phyloP scores from a whole-genome alignment of 2,797 vertebrate species.

The Lepilemur ruficaudatus region DNA sequence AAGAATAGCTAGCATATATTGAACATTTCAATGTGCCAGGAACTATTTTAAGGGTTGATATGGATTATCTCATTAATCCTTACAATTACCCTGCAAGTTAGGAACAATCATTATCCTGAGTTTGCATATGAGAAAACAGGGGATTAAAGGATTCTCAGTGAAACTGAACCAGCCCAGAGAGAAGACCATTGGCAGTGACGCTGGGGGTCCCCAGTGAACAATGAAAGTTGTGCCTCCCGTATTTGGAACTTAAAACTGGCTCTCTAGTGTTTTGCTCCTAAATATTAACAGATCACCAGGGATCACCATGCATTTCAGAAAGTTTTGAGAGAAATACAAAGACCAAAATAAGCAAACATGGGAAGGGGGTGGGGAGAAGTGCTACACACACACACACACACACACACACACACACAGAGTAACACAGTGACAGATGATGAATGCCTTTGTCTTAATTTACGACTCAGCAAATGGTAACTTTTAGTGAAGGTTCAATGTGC shows the following conservation, averaged over 20 bases:
- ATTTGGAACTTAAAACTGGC: background rate
- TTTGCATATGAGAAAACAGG: constrained; percentile 12
- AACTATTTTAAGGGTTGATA: background rate
- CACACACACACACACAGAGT: background rate
- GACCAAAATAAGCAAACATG: background rate
- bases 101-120: background rate
- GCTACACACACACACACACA: background rate
- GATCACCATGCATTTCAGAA: background rate
- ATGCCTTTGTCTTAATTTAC: constrained; percentile 4
- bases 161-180: background rate
- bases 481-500: background rate
- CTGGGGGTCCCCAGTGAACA: background rate
- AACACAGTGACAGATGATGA: background rate
- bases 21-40: background rate
- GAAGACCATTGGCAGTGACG: background rate
- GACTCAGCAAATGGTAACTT: background rate
- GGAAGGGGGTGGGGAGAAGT: background rate
- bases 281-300: background rate
- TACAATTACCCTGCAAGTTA: background rate
- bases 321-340: constrained; percentile 31
- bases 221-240: background rate
- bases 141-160: constrained; percentile 38
- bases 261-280: background rate
- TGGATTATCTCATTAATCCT: constrained; percentile 39
- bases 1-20: background rate